Evolutionary conservation across 2,888 invertebrate species (phyloP), one percentile per base, ranked within the genome.

Genomic region (Eupithecia subumbrata): DNA sequence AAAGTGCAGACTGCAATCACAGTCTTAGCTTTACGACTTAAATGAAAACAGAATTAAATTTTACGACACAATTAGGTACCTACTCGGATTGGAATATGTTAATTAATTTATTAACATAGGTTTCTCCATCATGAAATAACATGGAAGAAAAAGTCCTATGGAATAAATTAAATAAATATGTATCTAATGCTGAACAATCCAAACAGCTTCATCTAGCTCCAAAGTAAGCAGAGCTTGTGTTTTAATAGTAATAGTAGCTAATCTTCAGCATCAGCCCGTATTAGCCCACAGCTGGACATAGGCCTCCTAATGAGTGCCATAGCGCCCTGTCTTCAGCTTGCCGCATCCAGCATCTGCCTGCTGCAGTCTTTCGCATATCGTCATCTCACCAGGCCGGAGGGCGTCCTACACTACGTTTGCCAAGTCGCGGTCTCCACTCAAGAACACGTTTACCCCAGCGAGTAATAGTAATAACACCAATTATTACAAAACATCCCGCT

Each of bases 21-120:
- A 60, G 60, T 60, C 25, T 60, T 60, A 60, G 14, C 60, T 60
- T 60, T 25, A 60, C 60, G 60, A 60, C 60, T 12, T 60, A 60
- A 60, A 60, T 60, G 60, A 60, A 56, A 60, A 60, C 60, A 60
- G 60, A 60, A 60, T 60, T 25, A 60, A 60, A 60, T 60, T 60
- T 60, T 60, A 60, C 60, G 60, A 25, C 60, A 66, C 66, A 66
- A 37, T 37, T 34, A 60, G 25, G 60, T 25, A 22, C 7, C 7
- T 40, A 40, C 25, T 25, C 11, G 60, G 60, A 12, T 25, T 60
- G 2, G 60, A 60, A 14, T 60, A 60, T 25, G 60, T 60, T 60
- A 11, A 25, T 60, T 60, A 60, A 60, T 60, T 60, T 60, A 60
- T 25, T 14, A 60, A 60, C 22, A 60, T 60, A 25, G 60, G 14